These are phyloP conservation scores for Drosophila pectinifera DNA, from an alignment of 1,140 invertebrate species.

Conservation along the genomic window DNA sequence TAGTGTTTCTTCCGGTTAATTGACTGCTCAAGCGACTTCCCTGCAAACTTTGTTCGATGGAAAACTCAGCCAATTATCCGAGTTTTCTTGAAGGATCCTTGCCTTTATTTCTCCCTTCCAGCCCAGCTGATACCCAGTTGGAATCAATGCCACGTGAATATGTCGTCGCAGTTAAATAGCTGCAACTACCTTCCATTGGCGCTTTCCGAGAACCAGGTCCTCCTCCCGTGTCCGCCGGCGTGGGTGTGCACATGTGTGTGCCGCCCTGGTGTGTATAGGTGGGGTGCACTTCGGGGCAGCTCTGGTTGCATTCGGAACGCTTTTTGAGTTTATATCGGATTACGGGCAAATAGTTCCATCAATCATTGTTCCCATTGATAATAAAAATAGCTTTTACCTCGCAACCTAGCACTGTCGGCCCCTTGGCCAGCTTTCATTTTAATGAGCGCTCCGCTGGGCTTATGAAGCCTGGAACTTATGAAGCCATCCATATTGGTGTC, in stretches of 20 bases:
- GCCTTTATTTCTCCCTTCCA: too few species aligned
- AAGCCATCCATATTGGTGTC: constrained; percentile 27
- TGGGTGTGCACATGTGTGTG: constrained; percentile 3
- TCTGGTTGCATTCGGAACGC: constrained; percentile 3
- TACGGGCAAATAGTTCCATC: constrained; percentile 17
- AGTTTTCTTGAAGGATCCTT: too few species aligned
- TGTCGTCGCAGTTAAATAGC: constrained; percentile 11
- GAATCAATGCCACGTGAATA: constrained; percentile 15
- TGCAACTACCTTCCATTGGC: neutral
- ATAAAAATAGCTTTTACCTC: constrained; percentile 15
- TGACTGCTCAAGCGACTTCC: too few species aligned
- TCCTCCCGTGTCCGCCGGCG: neutral
- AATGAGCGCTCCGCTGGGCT: neutral
- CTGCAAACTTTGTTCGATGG: too few species aligned
- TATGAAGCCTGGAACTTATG: constrained; percentile 5
- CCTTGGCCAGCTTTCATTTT: constrained; percentile 7
- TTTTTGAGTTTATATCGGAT: constrained; percentile 16
- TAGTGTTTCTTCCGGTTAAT: too few species aligned
- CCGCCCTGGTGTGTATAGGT: neutral
- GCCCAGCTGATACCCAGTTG: neutral
- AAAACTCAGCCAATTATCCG: too few species aligned
- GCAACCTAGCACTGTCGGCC: neutral
- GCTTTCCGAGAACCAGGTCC: neutral
- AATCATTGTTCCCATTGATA: constrained; percentile 10
- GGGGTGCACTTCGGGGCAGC: neutral